Evolutionary conservation across 2,888 invertebrate species (phyloP).

Genomic region (Erebia palarica): DNA sequence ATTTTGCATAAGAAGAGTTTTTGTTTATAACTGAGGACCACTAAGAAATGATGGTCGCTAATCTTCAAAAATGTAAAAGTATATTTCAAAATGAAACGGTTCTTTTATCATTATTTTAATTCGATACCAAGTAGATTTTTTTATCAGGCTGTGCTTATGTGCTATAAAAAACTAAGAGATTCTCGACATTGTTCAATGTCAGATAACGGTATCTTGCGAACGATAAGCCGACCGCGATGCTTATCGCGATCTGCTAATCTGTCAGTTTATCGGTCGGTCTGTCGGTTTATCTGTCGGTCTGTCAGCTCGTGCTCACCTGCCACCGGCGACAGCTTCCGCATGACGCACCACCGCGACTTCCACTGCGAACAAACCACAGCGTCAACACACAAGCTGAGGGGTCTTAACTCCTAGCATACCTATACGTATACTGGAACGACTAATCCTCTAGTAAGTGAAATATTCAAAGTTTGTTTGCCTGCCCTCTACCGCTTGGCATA

Average conservation of each 20-base stretch:
- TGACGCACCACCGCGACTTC: constrained; percentile 95
- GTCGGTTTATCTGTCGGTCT: background rate
- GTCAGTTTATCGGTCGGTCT: background rate
- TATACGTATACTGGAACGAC: too few species aligned
- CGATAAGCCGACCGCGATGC: background rate
- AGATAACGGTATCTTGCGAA: background rate
- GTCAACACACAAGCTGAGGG: background rate
- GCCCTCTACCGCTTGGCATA: too few species aligned
- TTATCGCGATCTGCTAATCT: background rate
- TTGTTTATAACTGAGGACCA: too few species aligned
- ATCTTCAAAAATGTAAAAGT: too few species aligned
- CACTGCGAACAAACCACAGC: constrained; percentile 83
- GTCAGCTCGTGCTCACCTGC: constrained; percentile 86
- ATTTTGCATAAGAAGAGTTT: too few species aligned
- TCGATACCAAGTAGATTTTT: too few species aligned
- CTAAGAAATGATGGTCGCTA: too few species aligned
- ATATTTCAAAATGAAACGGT: too few species aligned
- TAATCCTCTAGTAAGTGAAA: too few species aligned
- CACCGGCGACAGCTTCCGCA: constrained; percentile 94
- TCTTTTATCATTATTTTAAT: too few species aligned
- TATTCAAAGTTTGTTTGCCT: too few species aligned
- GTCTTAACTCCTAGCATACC: too few species aligned
- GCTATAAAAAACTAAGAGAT: background rate
- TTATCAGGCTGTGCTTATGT: background rate
- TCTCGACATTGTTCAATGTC: background rate